Evolutionary conservation across 2,113 vertebrate species (phyloP).

Genomic region (Crotalus helleri): DNA sequence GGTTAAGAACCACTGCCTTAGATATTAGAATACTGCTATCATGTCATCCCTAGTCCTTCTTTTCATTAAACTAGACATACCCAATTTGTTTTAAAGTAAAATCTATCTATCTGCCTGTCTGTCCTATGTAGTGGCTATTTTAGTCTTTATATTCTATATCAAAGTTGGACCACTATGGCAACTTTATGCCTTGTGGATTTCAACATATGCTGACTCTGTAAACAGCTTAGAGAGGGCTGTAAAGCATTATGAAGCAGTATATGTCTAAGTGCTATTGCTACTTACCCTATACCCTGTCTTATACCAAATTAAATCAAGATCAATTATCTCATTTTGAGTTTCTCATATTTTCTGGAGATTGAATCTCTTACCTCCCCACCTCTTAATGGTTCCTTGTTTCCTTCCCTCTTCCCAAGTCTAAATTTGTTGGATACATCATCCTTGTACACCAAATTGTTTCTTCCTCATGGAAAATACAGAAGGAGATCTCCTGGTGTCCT

Average conservation of each 20-base stretch:
- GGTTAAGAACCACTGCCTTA: too few species aligned
- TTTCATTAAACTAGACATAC: too few species aligned
- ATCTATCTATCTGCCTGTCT: background rate
- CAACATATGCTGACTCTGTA: too few species aligned
- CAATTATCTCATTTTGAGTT: background rate
- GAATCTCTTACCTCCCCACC: background rate
- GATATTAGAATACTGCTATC: too few species aligned
- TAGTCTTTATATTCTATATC: background rate
- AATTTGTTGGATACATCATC: background rate
- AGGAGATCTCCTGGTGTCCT: background rate
- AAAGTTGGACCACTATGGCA: too few species aligned
- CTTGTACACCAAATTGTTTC: background rate
- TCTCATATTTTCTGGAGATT: background rate
- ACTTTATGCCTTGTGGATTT: too few species aligned
- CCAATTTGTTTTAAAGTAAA: too few species aligned
- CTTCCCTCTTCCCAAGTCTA: background rate
- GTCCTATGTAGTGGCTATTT: background rate
- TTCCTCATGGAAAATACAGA: background rate
- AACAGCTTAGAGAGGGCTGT: too few species aligned
- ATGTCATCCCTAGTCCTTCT: too few species aligned
- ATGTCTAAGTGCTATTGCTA: too few species aligned
- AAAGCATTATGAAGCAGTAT: too few species aligned
- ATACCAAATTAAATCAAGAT: background rate
- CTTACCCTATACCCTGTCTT: background rate
- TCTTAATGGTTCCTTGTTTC: background rate